These are phyloP conservation scores for Saturnia japonica DNA, from an alignment of 2,888 invertebrate genomes.

Conservation along the genomic window DNA sequence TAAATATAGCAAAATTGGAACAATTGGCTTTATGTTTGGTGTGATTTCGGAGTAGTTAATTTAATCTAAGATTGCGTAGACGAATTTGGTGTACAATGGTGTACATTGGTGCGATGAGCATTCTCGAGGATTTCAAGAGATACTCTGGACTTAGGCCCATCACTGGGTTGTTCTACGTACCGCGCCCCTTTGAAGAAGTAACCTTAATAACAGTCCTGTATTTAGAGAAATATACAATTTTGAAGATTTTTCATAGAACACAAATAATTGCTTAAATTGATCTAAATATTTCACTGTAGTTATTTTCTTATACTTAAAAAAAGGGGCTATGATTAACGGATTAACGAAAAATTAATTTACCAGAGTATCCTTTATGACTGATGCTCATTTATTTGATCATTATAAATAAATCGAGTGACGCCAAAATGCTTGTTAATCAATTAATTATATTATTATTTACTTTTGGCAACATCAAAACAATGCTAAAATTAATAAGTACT, in stretches of 20 bases:
- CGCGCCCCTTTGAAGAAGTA: constrained; percentile 5
- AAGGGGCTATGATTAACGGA: constrained; percentile 19
- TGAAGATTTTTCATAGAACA: background rate
- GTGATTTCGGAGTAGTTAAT: constrained; percentile 6
- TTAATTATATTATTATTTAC: background rate
- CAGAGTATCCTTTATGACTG: constrained; percentile 20
- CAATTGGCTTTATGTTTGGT: background rate
- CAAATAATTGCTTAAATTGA: background rate
- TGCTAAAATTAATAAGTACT: background rate
- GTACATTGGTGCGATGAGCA: background rate
- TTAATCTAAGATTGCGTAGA: background rate
- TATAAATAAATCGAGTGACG: background rate
- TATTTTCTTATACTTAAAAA: constrained; percentile 14
- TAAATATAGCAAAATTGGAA: background rate
- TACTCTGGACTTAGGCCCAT: background rate
- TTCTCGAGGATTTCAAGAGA: constrained; percentile 1
- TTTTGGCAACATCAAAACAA: constrained; percentile 3
- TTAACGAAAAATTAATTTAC: constrained; percentile 16
- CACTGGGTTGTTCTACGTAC: constrained; percentile 1
- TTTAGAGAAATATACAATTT: background rate
- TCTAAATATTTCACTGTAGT: constrained; percentile 14
- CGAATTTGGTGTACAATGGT: background rate
- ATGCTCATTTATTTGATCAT: background rate
- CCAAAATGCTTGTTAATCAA: background rate
- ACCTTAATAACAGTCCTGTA: constrained; percentile 5